Evolutionary conservation across 2,797 vertebrate genomes (phyloP), one percentile per base, ranked within the genome.

Genomic region (Chelonia mydas): DNA sequence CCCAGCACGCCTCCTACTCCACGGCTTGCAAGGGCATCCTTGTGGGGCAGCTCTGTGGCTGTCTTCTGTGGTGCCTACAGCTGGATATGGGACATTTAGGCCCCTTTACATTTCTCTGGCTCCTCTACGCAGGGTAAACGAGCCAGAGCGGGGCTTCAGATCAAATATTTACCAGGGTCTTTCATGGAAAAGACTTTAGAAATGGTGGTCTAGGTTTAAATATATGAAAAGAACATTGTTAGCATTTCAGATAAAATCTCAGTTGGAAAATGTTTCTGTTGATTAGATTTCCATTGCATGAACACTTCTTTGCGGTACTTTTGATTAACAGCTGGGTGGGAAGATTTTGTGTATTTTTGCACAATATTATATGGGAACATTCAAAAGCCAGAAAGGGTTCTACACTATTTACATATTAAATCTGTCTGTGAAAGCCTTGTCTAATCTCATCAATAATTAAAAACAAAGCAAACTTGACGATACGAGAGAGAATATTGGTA

Each of bases 401-500:
- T 86, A 19, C 19, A 33, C 11, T 77, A 51, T 82, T 94, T 65
- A 27, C 72, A 1, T 91, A 83, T 86, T 92, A 83, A 86, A 91
- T 91, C 55, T 84, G 45, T 76, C 57, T 33, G 54, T 57, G 51
- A 92, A 92, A 81, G 68, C 93, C 83, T 86, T 87, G 59, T 57
- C 54, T 82, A 87, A 95, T 96, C 84, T 84, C 25, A 90, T 91
- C 1, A 0, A 86, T 95, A 95, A 95, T 95, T 94, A 97, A 95
- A 97, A 96, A 9, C 77, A 88, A 97, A 94, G 87, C 91, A 88
- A 92, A 78, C 50, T 85, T 92, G 80, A 90, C 87, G 86, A 89
- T 27, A 79, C 37, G 11, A 90, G 91, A 93, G 47, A 27, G 21
- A 45, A 65, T 84, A 37, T 61, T 92, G 81, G 54, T 91, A 95